A percentile compares a stretch with the other conserved stretches of the same genome.
Conservation (phyloP, 1,140 invertebrate species). For the Onthophagus taurus region DNA sequence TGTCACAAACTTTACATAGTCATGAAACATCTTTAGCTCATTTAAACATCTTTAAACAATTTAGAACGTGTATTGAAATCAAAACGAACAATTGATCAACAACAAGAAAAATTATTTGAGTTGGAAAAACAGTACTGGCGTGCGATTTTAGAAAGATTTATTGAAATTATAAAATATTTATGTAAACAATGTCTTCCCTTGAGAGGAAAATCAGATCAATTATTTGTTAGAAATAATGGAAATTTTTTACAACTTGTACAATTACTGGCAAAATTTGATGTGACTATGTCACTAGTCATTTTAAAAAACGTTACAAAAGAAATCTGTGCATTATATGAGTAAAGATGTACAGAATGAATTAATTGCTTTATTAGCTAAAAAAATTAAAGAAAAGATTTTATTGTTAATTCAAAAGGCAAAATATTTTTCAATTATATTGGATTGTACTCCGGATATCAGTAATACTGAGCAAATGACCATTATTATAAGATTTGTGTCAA, state of each 20-base stretch:
- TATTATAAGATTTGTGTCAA: too few relatives aligned
- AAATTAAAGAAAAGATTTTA: slow-evolving; percentile 28
- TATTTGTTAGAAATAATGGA: slow-evolving; percentile 5
- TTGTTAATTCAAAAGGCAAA: too few relatives aligned
- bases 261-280: slow-evolving; percentile 3
- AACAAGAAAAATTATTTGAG: slow-evolving; percentile 1
- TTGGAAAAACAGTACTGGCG: slow-evolving; percentile 2
- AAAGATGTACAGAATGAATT: slow-evolving; percentile 22
- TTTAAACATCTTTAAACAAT: too few relatives aligned
- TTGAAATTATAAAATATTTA: slow-evolving; percentile 6
- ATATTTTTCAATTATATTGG: too few relatives aligned
- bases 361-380: slow-evolving; percentile 23
- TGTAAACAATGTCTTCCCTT: slow-evolving; percentile 4
- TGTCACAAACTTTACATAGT: too few relatives aligned
- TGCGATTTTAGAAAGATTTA: slow-evolving; percentile 3
- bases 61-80: too few relatives aligned
- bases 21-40: too few relatives aligned
- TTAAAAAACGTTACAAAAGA: background rate
- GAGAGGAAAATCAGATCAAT: slow-evolving; percentile 2
- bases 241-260: slow-evolving; percentile 9
- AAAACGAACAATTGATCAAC: background rate
- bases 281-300: background rate
- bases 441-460: too few relatives aligned
- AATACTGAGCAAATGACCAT: too few relatives aligned
- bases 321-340: slow-evolving; percentile 6